Evolutionary conservation across 1,140 invertebrate genomes (phyloP), one percentile per base, ranked within the genome.

Genomic region (Pteromalus puparum): DNA sequence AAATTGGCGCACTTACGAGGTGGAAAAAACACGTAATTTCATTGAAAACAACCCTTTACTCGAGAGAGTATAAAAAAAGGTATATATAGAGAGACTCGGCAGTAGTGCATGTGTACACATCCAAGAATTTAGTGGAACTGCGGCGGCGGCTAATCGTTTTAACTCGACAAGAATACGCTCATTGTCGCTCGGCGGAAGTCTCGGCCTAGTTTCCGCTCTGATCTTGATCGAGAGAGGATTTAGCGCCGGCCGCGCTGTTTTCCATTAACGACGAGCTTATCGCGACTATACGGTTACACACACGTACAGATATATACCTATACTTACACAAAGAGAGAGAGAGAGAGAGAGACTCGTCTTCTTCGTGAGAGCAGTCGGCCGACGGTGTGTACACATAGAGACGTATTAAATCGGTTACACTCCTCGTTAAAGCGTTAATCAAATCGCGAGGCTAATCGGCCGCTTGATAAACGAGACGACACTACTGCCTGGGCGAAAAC

Each of bases 351-450:
- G 18, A 61, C 53, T n/a, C 53, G 53, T 61, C 53, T 21, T n/a
- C 21, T 61, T n/a, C 53, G 9, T 42, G 38, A 42, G 38, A 42
- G 38, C 38, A 42, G 38, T 12, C 38, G 30, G 30, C 30, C 30
- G 38, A 42, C 7, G 1, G 38, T 42, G 46, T 48, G 53, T n/a
- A n/a, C 18, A 61, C 21, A 61, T 7, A n/a, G 53, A 61, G 18
- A 6, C 53, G 53, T n/a, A 61, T 61, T 65, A 78, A 67, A 78
- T 78, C 28, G 30, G 53, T 7, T 12, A 26, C 30, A 34, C 38
- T 42, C 38, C 78, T 81, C 67, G 78, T 81, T 81, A 68, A 72
- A n/a, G 24, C 38, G 65, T 81, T 81, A 68, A 81, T 81, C 78
- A 81, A 81, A 81, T 38, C 73, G 73, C 26, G 68, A 12, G 7